Conservation (phyloP, 2,113 vertebrate genomes). For the Otis tarda region DNA sequence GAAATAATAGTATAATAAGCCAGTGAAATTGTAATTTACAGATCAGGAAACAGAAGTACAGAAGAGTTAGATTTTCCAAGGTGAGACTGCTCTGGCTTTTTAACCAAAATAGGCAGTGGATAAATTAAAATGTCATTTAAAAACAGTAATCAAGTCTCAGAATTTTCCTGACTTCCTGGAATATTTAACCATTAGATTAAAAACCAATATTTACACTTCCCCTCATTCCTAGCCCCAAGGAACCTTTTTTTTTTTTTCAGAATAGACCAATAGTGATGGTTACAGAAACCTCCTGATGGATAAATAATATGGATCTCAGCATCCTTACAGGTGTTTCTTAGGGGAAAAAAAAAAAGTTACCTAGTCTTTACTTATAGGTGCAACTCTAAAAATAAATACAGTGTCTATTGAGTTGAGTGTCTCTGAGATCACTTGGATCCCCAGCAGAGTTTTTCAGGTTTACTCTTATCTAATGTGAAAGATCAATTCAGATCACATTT, state of each 20-base stretch:
- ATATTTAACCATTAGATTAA: neutral
- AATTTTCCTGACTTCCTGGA: neutral
- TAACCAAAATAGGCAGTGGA: neutral
- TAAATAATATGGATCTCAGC: neutral
- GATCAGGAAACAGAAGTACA: neutral
- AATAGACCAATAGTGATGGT: neutral
- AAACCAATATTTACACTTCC: neutral
- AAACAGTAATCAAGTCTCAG: neutral
- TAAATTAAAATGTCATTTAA: neutral
- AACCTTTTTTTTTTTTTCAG: neutral
- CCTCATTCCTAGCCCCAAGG: neutral
- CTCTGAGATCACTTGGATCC: neutral
- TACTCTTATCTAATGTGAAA: neutral
- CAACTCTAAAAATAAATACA: neutral
- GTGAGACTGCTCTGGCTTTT: neutral
- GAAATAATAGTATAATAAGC: neutral
- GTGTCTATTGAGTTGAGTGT: neutral
- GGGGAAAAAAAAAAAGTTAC: neutral
- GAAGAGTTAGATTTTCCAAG: neutral
- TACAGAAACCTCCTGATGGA: neutral
- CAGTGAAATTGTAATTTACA: neutral
- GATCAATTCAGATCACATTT: neutral
- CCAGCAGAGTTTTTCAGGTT: neutral
- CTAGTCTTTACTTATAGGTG: neutral
- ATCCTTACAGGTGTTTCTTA: neutral